phyloP scores from a whole-genome alignment of 2,797 vertebrate species.

The Bradypus variegatus region DNA sequence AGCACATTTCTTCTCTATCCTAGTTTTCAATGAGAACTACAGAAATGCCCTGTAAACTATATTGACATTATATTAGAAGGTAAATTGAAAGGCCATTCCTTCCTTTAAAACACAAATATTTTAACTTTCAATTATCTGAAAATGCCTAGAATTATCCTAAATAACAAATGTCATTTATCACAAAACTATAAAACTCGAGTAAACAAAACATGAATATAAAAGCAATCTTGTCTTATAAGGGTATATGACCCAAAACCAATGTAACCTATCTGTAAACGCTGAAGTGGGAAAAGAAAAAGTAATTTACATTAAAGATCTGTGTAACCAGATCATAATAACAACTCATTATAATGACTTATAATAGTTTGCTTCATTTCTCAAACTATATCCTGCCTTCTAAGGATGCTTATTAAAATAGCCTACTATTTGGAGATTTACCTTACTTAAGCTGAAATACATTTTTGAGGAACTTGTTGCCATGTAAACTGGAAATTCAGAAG shows the following conservation, averaged over 20 bases:
- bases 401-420: not conserved
- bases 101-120: slow-evolving; percentile 3
- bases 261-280: not conserved
- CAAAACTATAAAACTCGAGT: not conserved
- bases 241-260: not conserved
- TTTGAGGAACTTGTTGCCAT: not conserved
- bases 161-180: not conserved
- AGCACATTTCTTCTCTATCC: not conserved
- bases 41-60: not conserved
- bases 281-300: not conserved
- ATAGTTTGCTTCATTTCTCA: not conserved
- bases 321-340: not conserved
- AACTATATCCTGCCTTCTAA: not conserved
- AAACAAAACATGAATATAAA: slow-evolving; percentile 7
- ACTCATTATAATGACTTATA: not conserved
- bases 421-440: not conserved
- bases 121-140: not conserved
- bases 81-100: not conserved
- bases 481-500: not conserved
- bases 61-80: not conserved
- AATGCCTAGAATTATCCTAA: not conserved
- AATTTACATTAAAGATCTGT: not conserved
- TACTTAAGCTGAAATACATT: not conserved
- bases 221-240: not conserved
- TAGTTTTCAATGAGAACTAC: not conserved